phyloP scores from a whole-genome alignment of 2,888 invertebrate genomes.

The Antheraea yamamai region DNA sequence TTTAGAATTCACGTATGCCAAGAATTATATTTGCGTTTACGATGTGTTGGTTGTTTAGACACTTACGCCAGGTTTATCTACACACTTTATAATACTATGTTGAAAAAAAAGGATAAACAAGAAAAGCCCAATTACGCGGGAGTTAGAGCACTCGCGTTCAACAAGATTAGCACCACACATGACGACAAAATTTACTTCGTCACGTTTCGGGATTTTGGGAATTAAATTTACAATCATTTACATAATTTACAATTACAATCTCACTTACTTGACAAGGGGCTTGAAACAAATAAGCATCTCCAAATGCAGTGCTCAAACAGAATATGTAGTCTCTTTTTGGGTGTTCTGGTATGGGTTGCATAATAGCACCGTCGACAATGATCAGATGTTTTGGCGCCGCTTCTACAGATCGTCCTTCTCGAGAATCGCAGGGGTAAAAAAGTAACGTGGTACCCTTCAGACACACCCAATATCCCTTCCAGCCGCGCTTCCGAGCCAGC shows the following conservation, averaged over 20 bases:
- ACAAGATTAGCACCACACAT: background rate
- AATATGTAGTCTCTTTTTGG: slow-evolving; percentile 99
- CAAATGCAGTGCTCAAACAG: slow-evolving; percentile 98
- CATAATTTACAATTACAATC: slow-evolving; percentile 12
- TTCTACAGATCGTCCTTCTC: slow-evolving; percentile 94
- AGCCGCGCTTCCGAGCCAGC: slow-evolving; percentile 96
- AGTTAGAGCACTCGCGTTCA: background rate
- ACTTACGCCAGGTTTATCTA: background rate
- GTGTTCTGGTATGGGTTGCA: slow-evolving; percentile 99
- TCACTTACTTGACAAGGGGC: slow-evolving; percentile 89
- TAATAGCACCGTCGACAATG: slow-evolving; percentile 97
- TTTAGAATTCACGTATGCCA: no score
- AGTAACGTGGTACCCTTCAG: slow-evolving; percentile 97
- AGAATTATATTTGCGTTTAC: background rate
- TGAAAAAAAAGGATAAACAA: background rate
- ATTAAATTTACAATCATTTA: background rate
- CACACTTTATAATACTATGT: background rate
- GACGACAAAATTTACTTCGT: background rate
- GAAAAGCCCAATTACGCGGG: background rate
- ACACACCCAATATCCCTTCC: slow-evolving; percentile 99
- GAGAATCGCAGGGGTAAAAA: slow-evolving; percentile 97
- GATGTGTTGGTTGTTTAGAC: background rate
- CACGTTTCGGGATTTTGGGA: background rate
- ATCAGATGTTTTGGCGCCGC: slow-evolving; percentile 97
- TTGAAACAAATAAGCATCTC: slow-evolving; percentile 98